These are phyloP conservation scores for Pachypsylla venusta DNA, from an alignment of 1,140 invertebrate species.

Conservation along the genomic window DNA sequence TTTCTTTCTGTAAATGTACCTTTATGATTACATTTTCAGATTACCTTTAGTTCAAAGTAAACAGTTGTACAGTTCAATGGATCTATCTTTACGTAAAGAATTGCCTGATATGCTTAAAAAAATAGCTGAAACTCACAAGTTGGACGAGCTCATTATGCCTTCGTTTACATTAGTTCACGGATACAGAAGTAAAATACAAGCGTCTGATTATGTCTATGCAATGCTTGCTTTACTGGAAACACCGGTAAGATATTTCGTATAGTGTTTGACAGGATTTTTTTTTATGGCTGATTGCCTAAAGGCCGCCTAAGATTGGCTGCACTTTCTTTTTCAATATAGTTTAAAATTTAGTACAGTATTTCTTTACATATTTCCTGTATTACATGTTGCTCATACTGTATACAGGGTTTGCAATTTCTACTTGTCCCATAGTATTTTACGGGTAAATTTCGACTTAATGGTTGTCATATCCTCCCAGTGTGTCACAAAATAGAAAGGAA, in stretches of 20 bases:
- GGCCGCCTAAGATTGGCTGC: too few species aligned
- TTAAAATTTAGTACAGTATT: too few species aligned
- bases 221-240: constrained; percentile 64
- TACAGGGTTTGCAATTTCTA: too few species aligned
- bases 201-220: constrained; percentile 68
- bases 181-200: constrained; percentile 61
- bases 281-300: too few species aligned
- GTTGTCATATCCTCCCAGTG: too few species aligned
- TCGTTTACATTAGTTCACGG: constrained; percentile 62
- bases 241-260: neutral
- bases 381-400: too few species aligned
- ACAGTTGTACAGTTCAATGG: constrained; percentile 77
- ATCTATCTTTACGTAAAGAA: constrained; percentile 60
- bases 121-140: constrained; percentile 59
- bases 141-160: constrained; percentile 53
- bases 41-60: constrained; percentile 72
- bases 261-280: too few species aligned
- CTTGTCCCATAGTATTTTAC: too few species aligned
- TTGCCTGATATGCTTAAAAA: constrained; percentile 60
- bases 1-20: neutral
- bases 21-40: constrained; percentile 34
- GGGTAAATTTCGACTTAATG: too few species aligned
- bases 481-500: too few species aligned
- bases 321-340: too few species aligned
- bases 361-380: too few species aligned